Evolutionary conservation across 2,888 invertebrate genomes (phyloP).

Genomic region (Melanophora roralis): DNA sequence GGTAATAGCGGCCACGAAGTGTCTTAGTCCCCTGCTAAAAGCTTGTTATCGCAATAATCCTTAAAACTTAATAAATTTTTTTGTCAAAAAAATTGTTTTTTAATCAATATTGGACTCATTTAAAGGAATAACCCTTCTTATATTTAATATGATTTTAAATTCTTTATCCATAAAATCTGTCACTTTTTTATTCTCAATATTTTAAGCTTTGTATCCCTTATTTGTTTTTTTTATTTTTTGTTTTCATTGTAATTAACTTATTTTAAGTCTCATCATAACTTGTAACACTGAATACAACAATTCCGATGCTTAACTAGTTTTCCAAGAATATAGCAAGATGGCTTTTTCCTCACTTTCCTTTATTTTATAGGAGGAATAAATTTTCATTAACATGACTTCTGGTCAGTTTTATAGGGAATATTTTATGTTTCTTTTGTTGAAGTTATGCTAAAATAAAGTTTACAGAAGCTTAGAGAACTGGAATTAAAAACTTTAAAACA

Average conservation of each 20-base stretch:
- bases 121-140: too few relatives aligned
- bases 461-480: neutral
- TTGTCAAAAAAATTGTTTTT: too few relatives aligned
- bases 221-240: neutral
- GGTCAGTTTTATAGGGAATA: slow-evolving; percentile 29
- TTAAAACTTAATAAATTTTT: too few relatives aligned
- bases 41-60: too few relatives aligned
- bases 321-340: neutral
- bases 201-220: neutral
- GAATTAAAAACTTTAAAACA: neutral
- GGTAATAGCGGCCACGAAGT: too few relatives aligned
- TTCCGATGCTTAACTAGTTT: neutral
- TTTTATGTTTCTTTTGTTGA: neutral
- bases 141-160: neutral
- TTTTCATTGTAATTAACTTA: slow-evolving; percentile 15
- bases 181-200: slow-evolving; percentile 16
- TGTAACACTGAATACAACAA: neutral
- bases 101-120: too few relatives aligned
- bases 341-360: neutral
- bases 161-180: slow-evolving; percentile 43
- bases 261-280: slow-evolving; percentile 13
- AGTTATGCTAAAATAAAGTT: neutral
- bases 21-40: too few relatives aligned
- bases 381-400: slow-evolving; percentile 47
- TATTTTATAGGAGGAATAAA: slow-evolving; percentile 9